A percentile compares a stretch with the other conserved stretches of the same genome.
Evolutionary conservation across 2,888 invertebrate species (phyloP).

Genomic region (Phorcus lineatus): DNA sequence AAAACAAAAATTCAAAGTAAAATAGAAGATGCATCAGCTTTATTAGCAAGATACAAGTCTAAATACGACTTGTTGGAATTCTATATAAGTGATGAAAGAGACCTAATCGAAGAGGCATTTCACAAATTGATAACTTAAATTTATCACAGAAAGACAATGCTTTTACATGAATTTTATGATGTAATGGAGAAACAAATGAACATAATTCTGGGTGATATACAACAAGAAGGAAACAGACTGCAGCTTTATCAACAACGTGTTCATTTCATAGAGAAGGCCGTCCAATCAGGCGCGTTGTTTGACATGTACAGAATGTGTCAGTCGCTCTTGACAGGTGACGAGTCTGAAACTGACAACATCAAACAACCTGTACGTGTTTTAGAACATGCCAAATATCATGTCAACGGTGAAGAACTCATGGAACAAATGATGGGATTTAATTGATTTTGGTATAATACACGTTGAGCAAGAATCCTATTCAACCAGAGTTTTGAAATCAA

Average conservation of each 20-base stretch:
- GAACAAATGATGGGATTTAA: too few species aligned
- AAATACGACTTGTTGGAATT: too few species aligned
- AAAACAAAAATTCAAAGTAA: neutral
- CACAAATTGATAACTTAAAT: neutral
- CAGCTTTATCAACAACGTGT: neutral
- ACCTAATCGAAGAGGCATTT: neutral
- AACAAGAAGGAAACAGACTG: neutral
- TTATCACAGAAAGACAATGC: neutral
- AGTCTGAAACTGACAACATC: neutral
- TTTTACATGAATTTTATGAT: neutral
- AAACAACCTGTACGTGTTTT: neutral
- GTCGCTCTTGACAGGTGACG: neutral
- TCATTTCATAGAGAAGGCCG: neutral
- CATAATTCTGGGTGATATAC: neutral
- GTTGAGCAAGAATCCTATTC: too few species aligned
- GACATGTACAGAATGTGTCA: neutral
- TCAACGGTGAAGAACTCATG: too few species aligned
- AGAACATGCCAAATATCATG: too few species aligned
- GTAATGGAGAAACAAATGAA: too few species aligned
- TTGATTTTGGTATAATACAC: too few species aligned
- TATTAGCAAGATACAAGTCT: neutral
- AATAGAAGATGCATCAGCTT: neutral
- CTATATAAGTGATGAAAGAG: too few species aligned
- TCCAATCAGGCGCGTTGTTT: neutral
- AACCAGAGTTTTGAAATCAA: too few species aligned